phyloP scores from a whole-genome alignment of 1,140 invertebrate genomes.

The Galleria mellonella region DNA sequence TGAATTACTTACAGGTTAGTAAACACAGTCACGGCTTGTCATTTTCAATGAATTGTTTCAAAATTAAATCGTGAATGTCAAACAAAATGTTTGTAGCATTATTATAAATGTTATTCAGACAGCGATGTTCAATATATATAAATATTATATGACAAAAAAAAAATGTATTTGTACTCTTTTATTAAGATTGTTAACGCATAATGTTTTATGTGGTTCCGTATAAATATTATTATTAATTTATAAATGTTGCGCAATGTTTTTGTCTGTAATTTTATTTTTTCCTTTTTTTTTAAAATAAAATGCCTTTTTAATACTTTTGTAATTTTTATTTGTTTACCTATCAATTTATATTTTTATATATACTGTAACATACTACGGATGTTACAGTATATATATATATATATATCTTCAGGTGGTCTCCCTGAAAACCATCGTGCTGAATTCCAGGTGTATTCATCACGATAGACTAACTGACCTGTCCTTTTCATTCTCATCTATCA shows the following conservation, averaged over 20 bases:
- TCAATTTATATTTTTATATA: no score
- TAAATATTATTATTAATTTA: constrained; percentile 47
- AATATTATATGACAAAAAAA: constrained; percentile 12
- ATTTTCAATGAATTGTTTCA: no score
- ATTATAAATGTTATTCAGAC: constrained; percentile 3
- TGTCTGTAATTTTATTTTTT: constrained; percentile 55
- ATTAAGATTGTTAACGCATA: constrained; percentile 41
- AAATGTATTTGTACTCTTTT: constrained; percentile 31
- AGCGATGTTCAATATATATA: no score
- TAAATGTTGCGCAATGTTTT: constrained; percentile 64
- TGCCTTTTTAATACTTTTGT: constrained; percentile 41
- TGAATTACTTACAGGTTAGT: no score
- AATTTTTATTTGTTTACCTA: constrained; percentile 9
- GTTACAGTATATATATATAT: no score
- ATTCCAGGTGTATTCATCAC: no score
- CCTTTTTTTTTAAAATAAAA: constrained; percentile 43
- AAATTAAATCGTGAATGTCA: background rate
- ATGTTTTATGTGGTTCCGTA: constrained; percentile 40
- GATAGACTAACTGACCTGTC: no score
- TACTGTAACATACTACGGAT: no score
- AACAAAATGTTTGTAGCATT: constrained; percentile 22
- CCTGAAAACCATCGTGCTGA: no score
- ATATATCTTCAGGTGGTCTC: no score
- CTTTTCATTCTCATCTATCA: no score
- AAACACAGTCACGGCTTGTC: no score